Conservation (phyloP, 2,888 invertebrate genomes). For the Drosophila kuntzei region DNA sequence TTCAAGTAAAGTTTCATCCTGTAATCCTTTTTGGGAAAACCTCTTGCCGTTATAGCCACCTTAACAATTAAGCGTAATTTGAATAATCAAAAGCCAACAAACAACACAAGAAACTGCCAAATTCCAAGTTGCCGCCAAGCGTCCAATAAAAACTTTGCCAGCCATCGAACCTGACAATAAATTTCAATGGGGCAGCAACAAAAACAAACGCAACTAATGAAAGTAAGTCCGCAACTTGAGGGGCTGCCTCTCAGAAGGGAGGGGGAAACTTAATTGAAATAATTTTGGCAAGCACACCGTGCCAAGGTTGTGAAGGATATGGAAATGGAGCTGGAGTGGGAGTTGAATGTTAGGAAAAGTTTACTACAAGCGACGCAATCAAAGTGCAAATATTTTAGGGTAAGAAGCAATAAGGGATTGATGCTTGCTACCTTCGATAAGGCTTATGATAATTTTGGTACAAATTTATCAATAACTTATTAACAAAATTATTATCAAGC, state of each 20-base stretch:
- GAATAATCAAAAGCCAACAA: conserved; percentile 79
- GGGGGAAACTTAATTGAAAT: conserved; percentile 77
- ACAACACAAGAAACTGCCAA: conserved; percentile 52
- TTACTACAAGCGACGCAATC: conserved; percentile 67
- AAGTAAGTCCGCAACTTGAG: conserved; percentile 48
- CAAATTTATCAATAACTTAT: not conserved
- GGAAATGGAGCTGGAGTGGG: not conserved
- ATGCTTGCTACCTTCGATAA: conserved; percentile 1
- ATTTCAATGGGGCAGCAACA: conserved; percentile 55
- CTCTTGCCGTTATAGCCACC: conserved; percentile 56
- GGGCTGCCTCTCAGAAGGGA: not conserved
- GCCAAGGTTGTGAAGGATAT: conserved; percentile 16
- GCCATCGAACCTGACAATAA: conserved; percentile 78
- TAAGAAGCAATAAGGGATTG: not conserved
- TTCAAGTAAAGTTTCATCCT: not conserved
- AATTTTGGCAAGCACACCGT: conserved; percentile 54
- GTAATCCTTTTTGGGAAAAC: conserved; percentile 25
- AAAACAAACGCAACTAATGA: conserved; percentile 74
- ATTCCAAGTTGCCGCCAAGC: conserved; percentile 39
- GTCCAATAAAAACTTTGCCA: conserved; percentile 74
- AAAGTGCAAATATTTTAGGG: conserved; percentile 51
- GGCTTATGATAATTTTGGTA: not conserved
- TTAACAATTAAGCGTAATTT: conserved; percentile 77
- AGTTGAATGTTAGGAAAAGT: conserved; percentile 39
- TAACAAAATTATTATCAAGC: not conserved